Percentiles rank a stretch among this genome's conserved stretches.
phyloP scores from a whole-genome alignment of 2,888 invertebrate species.

The Sminthurides aquaticus region DNA sequence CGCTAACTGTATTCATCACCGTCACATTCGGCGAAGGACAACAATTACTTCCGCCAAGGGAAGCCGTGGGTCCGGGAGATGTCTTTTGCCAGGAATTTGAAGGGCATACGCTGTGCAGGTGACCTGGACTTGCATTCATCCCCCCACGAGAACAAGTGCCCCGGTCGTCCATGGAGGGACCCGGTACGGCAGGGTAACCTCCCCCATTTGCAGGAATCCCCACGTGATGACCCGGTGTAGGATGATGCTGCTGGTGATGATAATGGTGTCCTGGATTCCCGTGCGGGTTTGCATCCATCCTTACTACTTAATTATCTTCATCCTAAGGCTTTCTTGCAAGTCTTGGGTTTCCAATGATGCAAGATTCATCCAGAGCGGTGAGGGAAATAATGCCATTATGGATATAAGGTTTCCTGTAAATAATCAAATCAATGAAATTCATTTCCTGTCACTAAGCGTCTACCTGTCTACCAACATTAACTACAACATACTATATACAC shows the following conservation, averaged over 20 bases:
- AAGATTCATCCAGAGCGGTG: no score
- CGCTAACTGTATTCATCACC: conserved; percentile 7
- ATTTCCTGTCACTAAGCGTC: no score
- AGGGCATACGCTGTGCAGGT: neutral
- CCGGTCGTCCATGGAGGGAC: conserved; percentile 13
- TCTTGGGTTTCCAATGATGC: no score
- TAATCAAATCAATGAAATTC: no score
- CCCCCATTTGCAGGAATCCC: conserved; percentile 1
- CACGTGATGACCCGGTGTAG: neutral
- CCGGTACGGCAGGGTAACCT: conserved; percentile 4
- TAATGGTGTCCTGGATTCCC: conserved; percentile 24
- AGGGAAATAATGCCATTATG: no score
- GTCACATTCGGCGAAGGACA: conserved; percentile 17
- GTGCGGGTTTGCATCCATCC: conserved; percentile 26
- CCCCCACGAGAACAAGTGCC: neutral
- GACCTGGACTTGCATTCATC: no score
- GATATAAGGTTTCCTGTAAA: no score
- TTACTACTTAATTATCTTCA: no score
- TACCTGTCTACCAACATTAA: no score
- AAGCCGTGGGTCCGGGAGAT: conserved; percentile 4
- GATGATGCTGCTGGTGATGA: conserved; percentile 21
- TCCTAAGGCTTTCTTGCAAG: no score
- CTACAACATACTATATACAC: no score
- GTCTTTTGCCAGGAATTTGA: conserved; percentile 15
- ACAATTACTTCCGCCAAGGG: conserved; percentile 12